Evolutionary conservation across 2,113 vertebrate genomes (phyloP).

Genomic region (Engystomops pustulosus): DNA sequence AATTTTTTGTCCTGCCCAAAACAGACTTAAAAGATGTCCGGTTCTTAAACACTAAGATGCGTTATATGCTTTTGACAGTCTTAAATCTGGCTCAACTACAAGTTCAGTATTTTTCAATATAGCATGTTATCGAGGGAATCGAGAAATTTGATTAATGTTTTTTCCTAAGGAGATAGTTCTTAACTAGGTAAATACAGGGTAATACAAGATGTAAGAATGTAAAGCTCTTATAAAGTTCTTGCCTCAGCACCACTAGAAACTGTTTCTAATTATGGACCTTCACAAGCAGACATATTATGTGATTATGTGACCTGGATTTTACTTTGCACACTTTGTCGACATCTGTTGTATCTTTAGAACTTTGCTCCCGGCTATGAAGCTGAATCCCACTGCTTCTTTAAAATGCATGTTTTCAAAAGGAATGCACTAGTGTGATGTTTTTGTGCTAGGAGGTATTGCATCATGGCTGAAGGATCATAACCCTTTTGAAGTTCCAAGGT

Average conservation of each 20-base stretch:
- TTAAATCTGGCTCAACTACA: constrained; percentile 61
- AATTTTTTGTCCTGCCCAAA: background rate
- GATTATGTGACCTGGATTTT: constrained; percentile 65
- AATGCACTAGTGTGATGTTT: constrained; percentile 59
- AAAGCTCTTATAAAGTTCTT: constrained; percentile 67
- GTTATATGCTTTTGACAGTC: constrained; percentile 64
- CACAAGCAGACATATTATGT: constrained; percentile 65
- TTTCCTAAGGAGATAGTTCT: constrained; percentile 58
- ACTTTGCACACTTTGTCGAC: constrained; percentile 63
- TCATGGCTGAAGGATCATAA: constrained; percentile 54
- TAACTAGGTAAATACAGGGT: constrained; percentile 72
- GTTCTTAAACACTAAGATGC: constrained; percentile 40
- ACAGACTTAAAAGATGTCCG: background rate
- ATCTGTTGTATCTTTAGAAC: constrained; percentile 63
- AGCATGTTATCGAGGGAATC: constrained; percentile 63
- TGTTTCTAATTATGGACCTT: constrained; percentile 67
- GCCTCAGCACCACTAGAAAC: constrained; percentile 63
- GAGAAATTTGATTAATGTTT: constrained; percentile 60
- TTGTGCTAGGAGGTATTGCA: constrained; percentile 53
- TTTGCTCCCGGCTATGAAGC: constrained; percentile 61
- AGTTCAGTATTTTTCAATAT: constrained; percentile 59
- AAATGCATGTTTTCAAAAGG: constrained; percentile 60
- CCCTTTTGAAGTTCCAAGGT: constrained; percentile 30
- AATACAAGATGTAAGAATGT: constrained; percentile 63
- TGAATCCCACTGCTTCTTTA: constrained; percentile 62